These are phyloP conservation scores for Drosophila carrolli DNA, from an alignment of 1,140 invertebrate genomes.

Conservation along the genomic window DNA sequence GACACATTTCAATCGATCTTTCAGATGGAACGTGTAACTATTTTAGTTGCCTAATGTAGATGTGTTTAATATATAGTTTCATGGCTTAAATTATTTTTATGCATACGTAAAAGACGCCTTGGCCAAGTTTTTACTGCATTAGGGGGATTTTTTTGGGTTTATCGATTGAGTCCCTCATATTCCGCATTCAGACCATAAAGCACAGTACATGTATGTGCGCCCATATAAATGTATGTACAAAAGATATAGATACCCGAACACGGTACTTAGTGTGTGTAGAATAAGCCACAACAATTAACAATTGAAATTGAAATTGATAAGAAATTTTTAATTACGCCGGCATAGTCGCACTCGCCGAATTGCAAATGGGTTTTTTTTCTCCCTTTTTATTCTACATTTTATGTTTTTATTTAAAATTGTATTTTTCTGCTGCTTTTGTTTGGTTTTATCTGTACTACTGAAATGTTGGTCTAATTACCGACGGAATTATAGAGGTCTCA, in stretches of 20 bases:
- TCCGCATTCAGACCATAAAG: slow-evolving; percentile 8
- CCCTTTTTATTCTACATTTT: slow-evolving; percentile 15
- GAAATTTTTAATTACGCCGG: slow-evolving; percentile 71
- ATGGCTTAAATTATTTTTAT: not conserved
- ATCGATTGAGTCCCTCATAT: slow-evolving; percentile 35
- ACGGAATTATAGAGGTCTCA: slow-evolving; percentile 2
- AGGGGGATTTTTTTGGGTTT: slow-evolving; percentile 20
- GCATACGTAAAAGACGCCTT: too few relatives aligned
- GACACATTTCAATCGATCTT: too few relatives aligned
- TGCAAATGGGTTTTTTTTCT: slow-evolving; percentile 4
- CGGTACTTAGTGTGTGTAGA: slow-evolving; percentile 2
- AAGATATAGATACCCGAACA: slow-evolving; percentile 38
- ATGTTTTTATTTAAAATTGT: slow-evolving; percentile 12
- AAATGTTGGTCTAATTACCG: slow-evolving; percentile 6
- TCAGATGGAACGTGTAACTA: too few relatives aligned
- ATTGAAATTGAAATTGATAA: slow-evolving; percentile 74
- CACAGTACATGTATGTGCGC: slow-evolving; percentile 15
- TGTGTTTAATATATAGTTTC: too few relatives aligned
- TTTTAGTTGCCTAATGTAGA: too few relatives aligned
- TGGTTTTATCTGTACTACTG: slow-evolving; percentile 2
- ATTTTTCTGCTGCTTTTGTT: slow-evolving; percentile 1
- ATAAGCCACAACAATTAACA: slow-evolving; percentile 70
- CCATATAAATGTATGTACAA: slow-evolving; percentile 40
- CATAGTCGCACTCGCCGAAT: slow-evolving; percentile 21
- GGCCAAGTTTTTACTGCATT: not conserved